Conservation (phyloP, 2,797 vertebrate species). For the Oreonectes daqikongensis region DNA sequence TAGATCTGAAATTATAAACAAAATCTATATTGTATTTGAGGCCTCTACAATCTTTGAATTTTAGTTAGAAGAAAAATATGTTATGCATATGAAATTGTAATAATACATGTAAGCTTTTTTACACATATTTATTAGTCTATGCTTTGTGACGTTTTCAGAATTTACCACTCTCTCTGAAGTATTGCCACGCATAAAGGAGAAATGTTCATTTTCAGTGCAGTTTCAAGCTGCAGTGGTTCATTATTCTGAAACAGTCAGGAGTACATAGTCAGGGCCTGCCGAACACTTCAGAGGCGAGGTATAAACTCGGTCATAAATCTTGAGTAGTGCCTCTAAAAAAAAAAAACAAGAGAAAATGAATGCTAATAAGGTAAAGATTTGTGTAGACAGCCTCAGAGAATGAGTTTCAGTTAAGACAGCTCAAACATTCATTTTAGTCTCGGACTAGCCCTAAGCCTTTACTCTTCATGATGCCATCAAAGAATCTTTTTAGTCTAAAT, state of each 20-base stretch:
- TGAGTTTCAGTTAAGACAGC: no score
- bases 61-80: not conserved
- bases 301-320: conserved; percentile 28
- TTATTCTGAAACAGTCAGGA: conserved; percentile 69
- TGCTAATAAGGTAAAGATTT: conserved; percentile 44
- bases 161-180: conserved; percentile 52
- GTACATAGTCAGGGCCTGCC: conserved; percentile 50
- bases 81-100: no score
- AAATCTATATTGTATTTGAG: not conserved
- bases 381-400: conserved; percentile 39
- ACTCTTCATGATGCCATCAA: no score
- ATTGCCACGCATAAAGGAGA: conserved; percentile 45
- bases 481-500: no score
- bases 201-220: conserved; percentile 68
- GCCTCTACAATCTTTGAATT: not conserved
- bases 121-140: not conserved
- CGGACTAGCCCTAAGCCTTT: no score
- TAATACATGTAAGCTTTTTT: no score
- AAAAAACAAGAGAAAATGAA: conserved; percentile 40
- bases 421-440: no score
- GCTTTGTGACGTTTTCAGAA: conserved; percentile 30
- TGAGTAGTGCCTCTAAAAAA: conserved; percentile 1
- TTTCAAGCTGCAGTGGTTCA: conserved; percentile 65
- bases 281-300: conserved; percentile 24
- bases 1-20: not conserved